A percentile compares a stretch with the other conserved stretches of the same genome.
Evolutionary conservation across 2,888 invertebrate genomes (phyloP).

Genomic region (Microchrysa polita): DNA sequence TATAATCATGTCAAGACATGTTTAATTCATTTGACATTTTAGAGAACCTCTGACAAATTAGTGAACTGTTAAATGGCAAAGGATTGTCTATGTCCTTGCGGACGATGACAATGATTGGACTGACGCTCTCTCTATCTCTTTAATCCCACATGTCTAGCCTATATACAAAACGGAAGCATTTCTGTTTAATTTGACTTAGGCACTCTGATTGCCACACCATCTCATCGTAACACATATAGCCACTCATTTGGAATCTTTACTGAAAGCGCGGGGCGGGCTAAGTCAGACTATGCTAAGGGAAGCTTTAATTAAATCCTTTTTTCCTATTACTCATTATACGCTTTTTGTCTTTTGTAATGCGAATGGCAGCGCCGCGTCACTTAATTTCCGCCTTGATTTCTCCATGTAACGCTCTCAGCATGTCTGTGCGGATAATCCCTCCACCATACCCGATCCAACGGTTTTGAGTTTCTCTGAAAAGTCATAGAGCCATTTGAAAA

Average conservation of each 20-base stretch:
- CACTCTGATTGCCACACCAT: neutral
- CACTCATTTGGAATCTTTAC: too few species aligned
- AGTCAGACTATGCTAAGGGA: neutral
- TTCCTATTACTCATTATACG: neutral
- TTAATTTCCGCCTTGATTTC: neutral
- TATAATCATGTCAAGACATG: constrained; percentile 1
- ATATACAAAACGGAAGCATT: neutral
- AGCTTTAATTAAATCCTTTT: constrained; percentile 6
- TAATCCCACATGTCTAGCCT: neutral
- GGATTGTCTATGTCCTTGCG: neutral
- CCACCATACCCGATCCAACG: neutral
- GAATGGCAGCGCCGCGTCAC: too few species aligned
- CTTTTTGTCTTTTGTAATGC: neutral
- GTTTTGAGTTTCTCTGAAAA: neutral
- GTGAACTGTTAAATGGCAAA: constrained; percentile 24
- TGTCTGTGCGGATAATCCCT: neutral
- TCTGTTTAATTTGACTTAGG: constrained; percentile 9
- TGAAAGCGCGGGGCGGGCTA: neutral
- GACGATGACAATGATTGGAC: constrained; percentile 16
- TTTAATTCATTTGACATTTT: constrained; percentile 17
- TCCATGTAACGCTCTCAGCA: neutral
- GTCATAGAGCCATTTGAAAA: neutral
- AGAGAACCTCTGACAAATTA: constrained; percentile 22
- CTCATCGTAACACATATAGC: too few species aligned
- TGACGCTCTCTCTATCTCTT: too few species aligned